Percentiles rank a stretch among this genome's conserved stretches.
phyloP scores from a whole-genome alignment of 1,140 invertebrate species.

The Polypedilum vanderplanki region DNA sequence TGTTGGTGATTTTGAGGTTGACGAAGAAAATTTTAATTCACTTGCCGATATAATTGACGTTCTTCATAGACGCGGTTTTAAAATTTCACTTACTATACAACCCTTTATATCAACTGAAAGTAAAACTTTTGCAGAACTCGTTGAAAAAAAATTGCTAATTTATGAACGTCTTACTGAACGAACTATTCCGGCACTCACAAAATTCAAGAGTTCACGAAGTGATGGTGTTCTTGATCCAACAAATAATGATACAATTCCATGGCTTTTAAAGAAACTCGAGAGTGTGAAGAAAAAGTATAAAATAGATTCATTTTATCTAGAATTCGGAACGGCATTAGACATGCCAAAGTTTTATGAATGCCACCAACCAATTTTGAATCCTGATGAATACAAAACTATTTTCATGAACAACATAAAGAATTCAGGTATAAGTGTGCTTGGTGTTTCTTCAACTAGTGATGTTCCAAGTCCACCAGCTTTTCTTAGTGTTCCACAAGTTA shows the following conservation, averaged over 20 bases:
- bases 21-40: slow-evolving; percentile 62
- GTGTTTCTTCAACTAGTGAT: slow-evolving; percentile 61
- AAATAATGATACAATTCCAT: slow-evolving; percentile 67
- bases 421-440: slow-evolving; percentile 58
- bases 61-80: slow-evolving; percentile 73
- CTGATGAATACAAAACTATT: slow-evolving; percentile 70
- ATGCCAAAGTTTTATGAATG: slow-evolving; percentile 80
- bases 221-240: slow-evolving; percentile 79
- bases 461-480: slow-evolving; percentile 78
- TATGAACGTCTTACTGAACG: slow-evolving; percentile 63
- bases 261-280: slow-evolving; percentile 70
- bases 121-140: slow-evolving; percentile 67
- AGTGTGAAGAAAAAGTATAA: slow-evolving; percentile 62
- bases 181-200: slow-evolving; percentile 64
- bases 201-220: slow-evolving; percentile 67
- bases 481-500: slow-evolving; percentile 75
- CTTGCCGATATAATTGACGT: slow-evolving; percentile 72
- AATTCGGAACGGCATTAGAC: slow-evolving; percentile 79
- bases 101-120: slow-evolving; percentile 83
- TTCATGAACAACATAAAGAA: slow-evolving; percentile 60
- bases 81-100: slow-evolving; percentile 74
- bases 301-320: slow-evolving; percentile 84
- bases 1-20: slow-evolving; percentile 70
- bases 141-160: slow-evolving; percentile 61
- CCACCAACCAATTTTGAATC: slow-evolving; percentile 62